These are phyloP conservation scores for Eupithecia centaureata DNA, from an alignment of 2,888 invertebrate species.

Conservation along the genomic window DNA sequence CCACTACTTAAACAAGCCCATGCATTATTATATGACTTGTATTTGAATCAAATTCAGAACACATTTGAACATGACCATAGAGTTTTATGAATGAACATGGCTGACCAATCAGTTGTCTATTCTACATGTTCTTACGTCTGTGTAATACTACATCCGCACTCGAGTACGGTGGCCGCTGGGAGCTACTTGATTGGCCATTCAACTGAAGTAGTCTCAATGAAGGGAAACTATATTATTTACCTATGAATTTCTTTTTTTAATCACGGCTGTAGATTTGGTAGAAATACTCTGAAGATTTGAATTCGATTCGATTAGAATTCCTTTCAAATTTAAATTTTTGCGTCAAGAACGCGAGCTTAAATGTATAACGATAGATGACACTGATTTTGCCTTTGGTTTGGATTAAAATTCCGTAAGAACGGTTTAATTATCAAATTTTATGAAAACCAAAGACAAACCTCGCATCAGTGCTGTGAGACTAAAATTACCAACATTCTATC, in stretches of 20 bases:
- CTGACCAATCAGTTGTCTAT: slow-evolving; percentile 17
- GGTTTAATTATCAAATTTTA: too few relatives aligned
- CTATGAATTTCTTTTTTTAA: slow-evolving; percentile 51
- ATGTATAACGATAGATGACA: too few relatives aligned
- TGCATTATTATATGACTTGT: neutral
- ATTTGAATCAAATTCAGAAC: neutral
- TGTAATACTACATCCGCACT: slow-evolving; percentile 34
- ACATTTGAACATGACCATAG: neutral
- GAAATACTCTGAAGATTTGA: too few relatives aligned
- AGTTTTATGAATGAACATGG: slow-evolving; percentile 23
- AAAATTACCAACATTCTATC: too few relatives aligned
- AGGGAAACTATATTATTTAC: slow-evolving; percentile 60
- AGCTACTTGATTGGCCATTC: slow-evolving; percentile 51
- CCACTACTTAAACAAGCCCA: neutral
- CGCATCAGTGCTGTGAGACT: too few relatives aligned
- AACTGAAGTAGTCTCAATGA: slow-evolving; percentile 54
- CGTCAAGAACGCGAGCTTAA: too few relatives aligned
- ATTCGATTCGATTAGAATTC: too few relatives aligned
- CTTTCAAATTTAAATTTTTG: too few relatives aligned
- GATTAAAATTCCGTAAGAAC: too few relatives aligned
- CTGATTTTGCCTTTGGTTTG: neutral
- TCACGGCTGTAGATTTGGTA: slow-evolving; percentile 42
- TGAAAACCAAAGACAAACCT: too few relatives aligned
- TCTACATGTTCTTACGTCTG: slow-evolving; percentile 33
- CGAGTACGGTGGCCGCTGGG: slow-evolving; percentile 40